Evolutionary conservation across 2,888 invertebrate genomes (phyloP).

Genomic region (Eristalis tenax): DNA sequence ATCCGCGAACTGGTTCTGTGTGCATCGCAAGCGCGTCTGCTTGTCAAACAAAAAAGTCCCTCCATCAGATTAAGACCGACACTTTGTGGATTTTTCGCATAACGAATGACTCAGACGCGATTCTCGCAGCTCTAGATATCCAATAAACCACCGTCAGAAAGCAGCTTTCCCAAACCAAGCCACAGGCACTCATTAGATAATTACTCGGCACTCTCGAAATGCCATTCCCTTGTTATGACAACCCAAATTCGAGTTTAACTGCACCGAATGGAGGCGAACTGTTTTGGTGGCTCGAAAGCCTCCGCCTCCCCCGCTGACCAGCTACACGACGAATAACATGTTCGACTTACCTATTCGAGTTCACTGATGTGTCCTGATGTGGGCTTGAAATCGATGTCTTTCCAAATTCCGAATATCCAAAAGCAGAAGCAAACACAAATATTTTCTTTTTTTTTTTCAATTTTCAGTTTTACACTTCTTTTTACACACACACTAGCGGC

Average conservation of each 20-base stretch:
- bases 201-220: background rate
- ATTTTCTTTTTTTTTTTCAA: background rate
- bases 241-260: conserved; percentile 9
- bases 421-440: conserved; percentile 10
- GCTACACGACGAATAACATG: too few relatives aligned
- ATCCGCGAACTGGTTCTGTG: background rate
- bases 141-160: background rate
- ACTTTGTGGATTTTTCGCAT: background rate
- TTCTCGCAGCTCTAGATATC: background rate
- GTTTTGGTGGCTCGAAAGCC: background rate
- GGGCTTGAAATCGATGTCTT: background rate
- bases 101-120: background rate
- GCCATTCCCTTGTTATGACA: background rate
- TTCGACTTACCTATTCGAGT: conserved; percentile 34
- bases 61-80: background rate
- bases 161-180: background rate
- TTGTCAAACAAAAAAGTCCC: background rate
- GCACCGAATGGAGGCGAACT: background rate
- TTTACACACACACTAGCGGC: background rate
- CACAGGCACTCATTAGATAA: conserved; percentile 12
- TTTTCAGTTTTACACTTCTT: conserved; percentile 31
- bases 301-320: background rate
- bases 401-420: conserved; percentile 47
- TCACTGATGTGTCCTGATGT: conserved; percentile 11
- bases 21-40: background rate